phyloP scores from a whole-genome alignment of 2,797 vertebrate genomes.

The Perodicticus potto region DNA sequence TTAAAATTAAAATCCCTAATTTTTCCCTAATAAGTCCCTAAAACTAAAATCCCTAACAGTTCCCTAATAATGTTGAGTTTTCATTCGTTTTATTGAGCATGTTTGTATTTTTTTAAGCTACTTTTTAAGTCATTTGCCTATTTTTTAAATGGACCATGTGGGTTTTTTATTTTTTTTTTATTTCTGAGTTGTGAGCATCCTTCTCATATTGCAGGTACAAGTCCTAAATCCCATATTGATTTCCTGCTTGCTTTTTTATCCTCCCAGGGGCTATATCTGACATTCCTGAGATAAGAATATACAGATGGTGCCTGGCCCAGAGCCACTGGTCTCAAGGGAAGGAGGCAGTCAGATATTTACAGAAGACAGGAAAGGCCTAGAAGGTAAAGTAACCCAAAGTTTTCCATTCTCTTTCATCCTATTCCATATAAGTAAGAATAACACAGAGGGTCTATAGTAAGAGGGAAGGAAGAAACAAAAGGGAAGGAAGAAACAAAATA shows the following conservation, averaged over 20 bases:
- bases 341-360: not conserved
- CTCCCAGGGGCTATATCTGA: not conserved
- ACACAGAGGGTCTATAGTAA: not conserved
- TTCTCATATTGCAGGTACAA: conserved; percentile 1
- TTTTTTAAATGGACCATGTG: not conserved
- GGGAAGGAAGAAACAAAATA: conserved; percentile 38
- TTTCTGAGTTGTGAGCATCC: conserved; percentile 36
- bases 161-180: not conserved
- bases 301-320: not conserved
- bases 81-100: not conserved
- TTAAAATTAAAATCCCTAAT: not conserved
- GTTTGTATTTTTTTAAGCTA: not conserved
- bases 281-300: not conserved
- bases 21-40: no score
- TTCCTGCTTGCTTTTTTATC: conserved; percentile 27
- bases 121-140: conserved; percentile 13
- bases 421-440: conserved; percentile 11
- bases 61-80: not conserved
- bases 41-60: not conserved
- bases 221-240: conserved; percentile 10
- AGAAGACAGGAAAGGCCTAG: conserved; percentile 7
- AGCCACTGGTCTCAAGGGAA: not conserved
- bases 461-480: conserved; percentile 42
- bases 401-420: not conserved
- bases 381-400: not conserved